Evolutionary conservation across 2,113 vertebrate species (phyloP).

Genomic region (Centropus bengalensis): DNA sequence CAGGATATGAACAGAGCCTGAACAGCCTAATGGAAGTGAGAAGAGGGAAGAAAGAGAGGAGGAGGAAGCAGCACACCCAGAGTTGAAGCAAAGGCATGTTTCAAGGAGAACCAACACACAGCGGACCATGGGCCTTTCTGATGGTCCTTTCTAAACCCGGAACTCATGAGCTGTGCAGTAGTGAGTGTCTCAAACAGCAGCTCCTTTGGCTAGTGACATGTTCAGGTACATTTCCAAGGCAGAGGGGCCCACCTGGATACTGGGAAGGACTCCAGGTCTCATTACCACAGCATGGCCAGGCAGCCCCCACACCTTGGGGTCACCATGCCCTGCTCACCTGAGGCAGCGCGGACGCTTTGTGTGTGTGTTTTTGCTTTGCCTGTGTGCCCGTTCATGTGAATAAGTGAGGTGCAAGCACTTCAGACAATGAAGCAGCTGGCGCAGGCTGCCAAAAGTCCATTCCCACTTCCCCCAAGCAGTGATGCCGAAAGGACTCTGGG

Average conservation of each 20-base stretch:
- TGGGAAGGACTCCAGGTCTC: background rate
- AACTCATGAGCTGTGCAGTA: background rate
- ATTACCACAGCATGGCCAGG: background rate
- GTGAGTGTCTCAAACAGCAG: background rate
- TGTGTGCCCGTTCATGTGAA: background rate
- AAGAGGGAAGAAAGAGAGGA: background rate
- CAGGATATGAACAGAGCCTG: background rate
- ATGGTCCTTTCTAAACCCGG: background rate
- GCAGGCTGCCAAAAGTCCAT: background rate
- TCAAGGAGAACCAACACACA: background rate
- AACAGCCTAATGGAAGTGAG: background rate
- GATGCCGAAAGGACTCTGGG: background rate
- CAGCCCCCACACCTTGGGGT: background rate
- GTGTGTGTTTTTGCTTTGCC: too few species aligned
- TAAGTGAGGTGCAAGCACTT: background rate
- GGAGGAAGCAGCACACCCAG: background rate
- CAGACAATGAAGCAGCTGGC: background rate
- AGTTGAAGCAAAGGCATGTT: background rate
- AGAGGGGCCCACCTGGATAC: background rate
- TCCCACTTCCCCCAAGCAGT: background rate
- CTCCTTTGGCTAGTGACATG: background rate
- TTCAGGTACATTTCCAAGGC: background rate
- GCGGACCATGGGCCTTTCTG: background rate
- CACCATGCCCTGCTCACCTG: background rate
- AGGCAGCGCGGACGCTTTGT: background rate